Evolutionary conservation across 1,140 invertebrate species (phyloP), one percentile per base, ranked within the genome.

Genomic region (Acromyrmex charruanus): DNA sequence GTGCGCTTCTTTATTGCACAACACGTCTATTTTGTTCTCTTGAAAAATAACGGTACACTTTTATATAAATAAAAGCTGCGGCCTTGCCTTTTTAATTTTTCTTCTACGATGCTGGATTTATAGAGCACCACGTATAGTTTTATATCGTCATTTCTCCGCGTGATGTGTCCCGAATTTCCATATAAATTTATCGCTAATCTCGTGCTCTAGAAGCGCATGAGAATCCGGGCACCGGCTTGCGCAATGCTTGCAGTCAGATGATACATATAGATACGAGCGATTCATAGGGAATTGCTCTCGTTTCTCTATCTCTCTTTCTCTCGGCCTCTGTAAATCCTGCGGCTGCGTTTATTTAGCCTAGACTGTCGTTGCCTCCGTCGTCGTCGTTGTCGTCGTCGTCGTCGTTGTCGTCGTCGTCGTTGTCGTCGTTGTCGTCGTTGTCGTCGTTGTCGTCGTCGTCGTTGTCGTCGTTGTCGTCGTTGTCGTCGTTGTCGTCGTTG

Each of bases 231-330:
- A 58, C 55, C 49, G 35, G 53, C 53, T 72, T 82, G 66, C 79
- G 79, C 79, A 81, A 81, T 28, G 79, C 31, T 69, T 81, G 9
- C 77, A 35, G 77, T 25, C 68, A 61, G 80, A 82, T 82, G 80
- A 82, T 80, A 80, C 77, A 80, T 80, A 80, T 80, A 80, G 63
- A 80, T 82, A 82, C 25, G 55, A 28, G 31, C 66, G 69, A 74
- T 75, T 84, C 80, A 49, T 61, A 75, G 80, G 14, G 61, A 79
- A 85, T 79, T 79, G 49, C 80, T 66, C 35, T 44, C 51, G 35
- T 18, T 28, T 16, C 63, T 25, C 28, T 16, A n/a, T 74, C 53
- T 51, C n/a, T 49, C 21, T 53, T 12, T n/a, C 10, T 35, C 14
- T 21, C 53, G 2, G 18, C 4, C 49, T 68, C n/a, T 18, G 39